Evolutionary conservation across 37 sponge, comb jelly and placozoan species (phyloP), one percentile per base, ranked within the genome.

Genomic region (Geodia barretti): DNA sequence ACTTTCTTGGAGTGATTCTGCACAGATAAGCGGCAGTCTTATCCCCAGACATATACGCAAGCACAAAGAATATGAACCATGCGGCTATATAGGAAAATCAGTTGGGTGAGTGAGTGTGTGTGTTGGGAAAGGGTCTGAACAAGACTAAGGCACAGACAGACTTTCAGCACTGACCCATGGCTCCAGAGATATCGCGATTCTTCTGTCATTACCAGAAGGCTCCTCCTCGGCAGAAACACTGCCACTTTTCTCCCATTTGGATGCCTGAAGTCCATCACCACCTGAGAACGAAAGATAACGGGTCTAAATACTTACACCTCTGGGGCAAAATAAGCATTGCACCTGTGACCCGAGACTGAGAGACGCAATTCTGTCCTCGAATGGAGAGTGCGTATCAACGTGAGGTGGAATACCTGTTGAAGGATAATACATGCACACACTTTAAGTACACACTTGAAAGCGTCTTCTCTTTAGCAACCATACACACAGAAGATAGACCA

Each of bases 381-480:
- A 97, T 65, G 90, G 89, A 26, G 95, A 94, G 70, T 91, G 95
- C 9, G 97, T 94, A 75, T 97, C 97, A 42, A 97, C 83, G 79
- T 97, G 97, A 25, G 92, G 84, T 25, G 97, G 97, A 35, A 97
- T 97, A 26, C 97, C 95, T 94, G 61, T 21, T 61, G 24, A 32
- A 42, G 29, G 30, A 8, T 70, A 26, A 29, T 14, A 43, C 17
- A 28, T 28, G 41, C 5, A n/a, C 24, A 33, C 17, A 68, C 17
- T 70, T 43, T 29, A n/a, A n/a, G n/a, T n/a, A n/a, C n/a, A n/a
- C n/a, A n/a, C n/a, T n/a, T n/a, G n/a, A n/a, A n/a, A n/a, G n/a
- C n/a, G n/a, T n/a, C n/a, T n/a, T n/a, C n/a, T n/a, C n/a, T n/a
- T n/a, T n/a, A n/a, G n/a, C n/a, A n/a, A n/a, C n/a, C n/a, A n/a